Conservation (phyloP, 2,888 invertebrate species). For the Drosophila basisetae region DNA sequence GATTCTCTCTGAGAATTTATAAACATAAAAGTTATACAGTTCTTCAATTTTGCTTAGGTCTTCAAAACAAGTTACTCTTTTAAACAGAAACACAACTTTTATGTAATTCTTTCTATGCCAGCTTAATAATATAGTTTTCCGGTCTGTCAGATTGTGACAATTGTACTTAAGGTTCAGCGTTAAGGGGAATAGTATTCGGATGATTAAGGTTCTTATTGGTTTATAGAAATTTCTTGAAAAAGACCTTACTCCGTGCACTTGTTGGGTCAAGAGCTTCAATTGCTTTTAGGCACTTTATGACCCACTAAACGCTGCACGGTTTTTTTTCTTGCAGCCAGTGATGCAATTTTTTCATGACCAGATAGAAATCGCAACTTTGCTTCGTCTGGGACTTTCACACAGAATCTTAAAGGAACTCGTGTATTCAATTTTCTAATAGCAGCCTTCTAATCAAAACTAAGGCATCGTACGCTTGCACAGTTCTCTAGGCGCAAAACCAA, state of each 20-base stretch:
- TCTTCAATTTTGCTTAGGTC: background rate
- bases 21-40: background rate
- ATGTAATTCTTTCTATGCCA: background rate
- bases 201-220: background rate
- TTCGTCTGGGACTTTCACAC: constrained; percentile 48
- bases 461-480: constrained; percentile 59
- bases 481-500: constrained; percentile 77
- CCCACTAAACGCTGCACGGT: constrained; percentile 53
- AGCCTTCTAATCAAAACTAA: constrained; percentile 75
- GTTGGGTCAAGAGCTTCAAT: constrained; percentile 16
- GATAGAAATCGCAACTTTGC: constrained; percentile 55
- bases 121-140: background rate
- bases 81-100: background rate
- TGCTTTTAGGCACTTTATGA: constrained; percentile 34
- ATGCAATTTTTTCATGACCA: constrained; percentile 50
- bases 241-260: constrained; percentile 16
- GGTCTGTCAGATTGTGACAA: background rate
- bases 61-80: background rate
- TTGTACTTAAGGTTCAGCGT: background rate
- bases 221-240: background rate
- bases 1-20: background rate
- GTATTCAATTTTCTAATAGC: constrained; percentile 79
- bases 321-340: constrained; percentile 15
- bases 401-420: constrained; percentile 37
- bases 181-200: too few relatives aligned